A percentile compares a stretch with the other conserved stretches of the same genome.
These are phyloP conservation scores for Thereva nobilitata DNA, from an alignment of 2,888 invertebrate genomes.

Conservation along the genomic window DNA sequence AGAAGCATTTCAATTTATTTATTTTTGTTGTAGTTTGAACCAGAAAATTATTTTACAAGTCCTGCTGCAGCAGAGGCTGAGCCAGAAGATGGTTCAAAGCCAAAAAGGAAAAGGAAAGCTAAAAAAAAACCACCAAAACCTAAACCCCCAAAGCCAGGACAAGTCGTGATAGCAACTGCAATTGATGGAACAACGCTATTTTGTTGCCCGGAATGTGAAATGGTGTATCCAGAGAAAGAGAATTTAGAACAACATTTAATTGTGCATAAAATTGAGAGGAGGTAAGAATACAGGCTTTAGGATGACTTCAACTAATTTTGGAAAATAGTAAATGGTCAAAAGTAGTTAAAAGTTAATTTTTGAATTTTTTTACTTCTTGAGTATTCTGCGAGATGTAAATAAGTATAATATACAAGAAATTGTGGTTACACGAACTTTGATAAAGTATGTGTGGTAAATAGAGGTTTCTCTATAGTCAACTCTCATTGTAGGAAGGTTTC, in stretches of 20 bases:
- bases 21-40: conserved; percentile 47
- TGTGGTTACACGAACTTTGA: too few relatives aligned
- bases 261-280: conserved; percentile 78
- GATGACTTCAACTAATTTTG: too few relatives aligned
- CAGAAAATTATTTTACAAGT: conserved; percentile 53
- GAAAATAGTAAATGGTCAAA: too few relatives aligned
- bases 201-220: conserved; percentile 81
- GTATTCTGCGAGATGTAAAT: too few relatives aligned
- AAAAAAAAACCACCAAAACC: conserved; percentile 81
- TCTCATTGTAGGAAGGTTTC: too few relatives aligned
- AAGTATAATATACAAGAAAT: too few relatives aligned
- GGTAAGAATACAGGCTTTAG: conserved; percentile 48
- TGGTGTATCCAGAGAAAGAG: conserved; percentile 81
- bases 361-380: too few relatives aligned
- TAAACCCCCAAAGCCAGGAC: conserved; percentile 77
- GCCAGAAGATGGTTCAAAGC: conserved; percentile 45
- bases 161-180: conserved; percentile 75
- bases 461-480: too few relatives aligned
- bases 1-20: background rate
- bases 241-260: conserved; percentile 76
- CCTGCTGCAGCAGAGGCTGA: conserved; percentile 43
- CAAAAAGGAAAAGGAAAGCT: conserved; percentile 69
- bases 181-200: conserved; percentile 74
- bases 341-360: too few relatives aligned
- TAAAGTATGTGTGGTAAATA: too few relatives aligned